phyloP scores from a whole-genome alignment of 1,140 invertebrate genomes.

The Eufriesea mexicana region DNA sequence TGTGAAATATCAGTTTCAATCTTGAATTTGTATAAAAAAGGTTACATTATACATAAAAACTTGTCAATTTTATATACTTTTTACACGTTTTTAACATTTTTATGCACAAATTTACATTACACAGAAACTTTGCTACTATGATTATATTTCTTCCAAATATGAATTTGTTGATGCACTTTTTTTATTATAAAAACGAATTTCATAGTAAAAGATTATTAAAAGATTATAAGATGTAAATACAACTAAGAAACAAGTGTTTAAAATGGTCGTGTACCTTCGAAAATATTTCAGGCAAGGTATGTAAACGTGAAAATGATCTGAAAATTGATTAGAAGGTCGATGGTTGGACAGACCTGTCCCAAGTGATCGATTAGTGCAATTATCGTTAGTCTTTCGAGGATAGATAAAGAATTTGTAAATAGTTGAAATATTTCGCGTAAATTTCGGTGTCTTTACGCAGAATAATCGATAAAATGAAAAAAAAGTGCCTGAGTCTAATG shows the following conservation, averaged over 20 bases:
- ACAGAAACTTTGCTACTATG: background rate
- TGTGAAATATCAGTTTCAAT: background rate
- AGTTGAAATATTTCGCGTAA: conserved; percentile 31
- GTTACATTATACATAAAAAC: background rate
- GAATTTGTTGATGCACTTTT: background rate
- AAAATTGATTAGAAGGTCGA: background rate
- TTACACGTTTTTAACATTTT: background rate
- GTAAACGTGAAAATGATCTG: background rate
- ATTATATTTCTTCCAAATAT: background rate
- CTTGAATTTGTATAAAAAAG: background rate
- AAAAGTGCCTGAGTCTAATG: conserved; percentile 63
- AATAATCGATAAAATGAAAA: background rate
- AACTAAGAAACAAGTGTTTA: background rate
- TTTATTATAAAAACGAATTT: background rate
- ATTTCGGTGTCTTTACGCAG: background rate
- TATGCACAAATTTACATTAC: background rate
- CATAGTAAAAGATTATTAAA: too few species aligned
- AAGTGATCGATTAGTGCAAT: conserved; percentile 65
- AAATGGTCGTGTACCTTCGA: background rate
- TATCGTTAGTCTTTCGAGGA: conserved; percentile 64
- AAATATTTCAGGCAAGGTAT: background rate
- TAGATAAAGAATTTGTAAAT: conserved; percentile 50
- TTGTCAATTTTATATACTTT: background rate
- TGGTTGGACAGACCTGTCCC: conserved; percentile 28
- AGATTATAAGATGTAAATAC: background rate